Base-by-base conservation (phyloP, 2,888 invertebrate species). In the Caenorhabditis sp. region DNA sequence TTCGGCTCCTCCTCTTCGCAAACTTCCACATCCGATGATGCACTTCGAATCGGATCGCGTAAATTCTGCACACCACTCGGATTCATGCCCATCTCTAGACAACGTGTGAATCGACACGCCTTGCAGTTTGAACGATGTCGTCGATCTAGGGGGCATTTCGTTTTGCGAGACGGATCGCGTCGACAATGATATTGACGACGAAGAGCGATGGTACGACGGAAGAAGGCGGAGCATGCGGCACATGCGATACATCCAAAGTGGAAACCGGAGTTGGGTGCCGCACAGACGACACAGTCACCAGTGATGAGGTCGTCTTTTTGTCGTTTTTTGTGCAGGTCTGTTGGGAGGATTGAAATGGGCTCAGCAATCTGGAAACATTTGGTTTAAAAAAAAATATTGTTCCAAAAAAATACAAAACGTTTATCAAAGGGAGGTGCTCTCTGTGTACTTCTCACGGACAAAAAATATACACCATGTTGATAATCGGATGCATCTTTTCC, bases 11-110 rank as follows among this genome's bases (percentile, higher is more conserved):
- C 67, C 17, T 72, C 72, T 25, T 72, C 72, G 21, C 52, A 63
- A 12, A 56, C 59, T 17, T 57, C 25, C 20, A 57, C 56, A 1
- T 38, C 64, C n/a, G 63, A 63, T 5, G 63, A 54, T 5, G 60
- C 26, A 58, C 59, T 59, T 43, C 38, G 36, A 49, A 68, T 73
- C 0, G 62, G 59, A 27, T 73, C 73, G 1, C 73, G 65, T 8
- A 65, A 59, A 25, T 73, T 68, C 52, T 73, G 73, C 12, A 73
- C 73, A 43, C 73, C 73, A 63, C 73, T 73, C 52, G 73, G 73
- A 59, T 67, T 63, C 71, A 72, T 72, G 60, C 71, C 71, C 2
- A 67, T 67, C 5, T 62, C 60, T 1, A 72, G 14, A 36, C 71
- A 72, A 56, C 64, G 62, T 12, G 60, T 38, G 54, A 72, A 72